Evolutionary conservation across 2,797 vertebrate genomes (phyloP).

Genomic region (Hemibagrus guttatus): DNA sequence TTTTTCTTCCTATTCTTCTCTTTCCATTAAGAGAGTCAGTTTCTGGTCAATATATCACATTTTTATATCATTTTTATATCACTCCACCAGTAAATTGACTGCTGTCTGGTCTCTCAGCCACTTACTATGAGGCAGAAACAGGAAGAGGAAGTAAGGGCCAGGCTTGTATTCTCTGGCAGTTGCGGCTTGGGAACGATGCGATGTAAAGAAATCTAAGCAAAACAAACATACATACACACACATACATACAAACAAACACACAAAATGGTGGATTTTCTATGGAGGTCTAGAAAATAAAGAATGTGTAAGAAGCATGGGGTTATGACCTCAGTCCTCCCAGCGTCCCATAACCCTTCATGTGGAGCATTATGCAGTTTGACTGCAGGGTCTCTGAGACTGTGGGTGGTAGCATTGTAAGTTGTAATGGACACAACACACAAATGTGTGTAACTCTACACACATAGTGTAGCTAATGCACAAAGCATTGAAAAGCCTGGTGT

Average conservation of each 20-base stretch:
- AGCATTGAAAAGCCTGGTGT: conserved; percentile 43
- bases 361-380: conserved; percentile 18
- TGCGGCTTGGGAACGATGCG: conserved; percentile 65
- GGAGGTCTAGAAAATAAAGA: conserved; percentile 62
- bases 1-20: neutral
- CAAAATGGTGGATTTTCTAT: conserved; percentile 59
- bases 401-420: conserved; percentile 50
- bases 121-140: conserved; percentile 71
- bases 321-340: conserved; percentile 50
- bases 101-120: conserved; percentile 61
- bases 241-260: conserved; percentile 62
- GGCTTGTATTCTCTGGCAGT: conserved; percentile 64
- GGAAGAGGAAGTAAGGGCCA: conserved; percentile 65
- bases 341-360: conserved; percentile 38
- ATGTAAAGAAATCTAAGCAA: conserved; percentile 70
- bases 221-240: conserved; percentile 65
- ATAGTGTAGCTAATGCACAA: conserved; percentile 34
- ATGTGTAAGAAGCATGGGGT: conserved; percentile 54
- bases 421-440: conserved; percentile 52
- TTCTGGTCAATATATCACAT: neutral
- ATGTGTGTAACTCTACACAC: conserved; percentile 45
- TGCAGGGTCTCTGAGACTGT: conserved; percentile 42
- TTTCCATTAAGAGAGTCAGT: conserved; percentile 8
- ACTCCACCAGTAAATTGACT: conserved; percentile 47
- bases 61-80: neutral